Evolutionary conservation across 2,797 vertebrate genomes (phyloP).

Genomic region (Garrulus glandarius): DNA sequence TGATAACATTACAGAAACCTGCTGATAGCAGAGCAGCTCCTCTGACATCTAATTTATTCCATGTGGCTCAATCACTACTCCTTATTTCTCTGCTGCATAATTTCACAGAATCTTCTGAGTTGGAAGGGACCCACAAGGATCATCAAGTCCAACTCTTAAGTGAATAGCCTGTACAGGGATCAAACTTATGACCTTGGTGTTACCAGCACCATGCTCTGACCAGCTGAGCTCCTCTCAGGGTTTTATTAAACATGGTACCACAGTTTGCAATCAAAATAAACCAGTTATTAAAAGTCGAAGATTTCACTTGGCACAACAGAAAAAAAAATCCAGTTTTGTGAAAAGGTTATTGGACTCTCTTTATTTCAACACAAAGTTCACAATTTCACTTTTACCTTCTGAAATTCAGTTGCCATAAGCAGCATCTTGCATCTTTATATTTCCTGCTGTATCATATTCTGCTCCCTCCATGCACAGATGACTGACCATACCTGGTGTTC

Average conservation of each 20-base stretch:
- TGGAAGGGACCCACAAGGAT: background rate
- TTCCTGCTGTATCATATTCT: background rate
- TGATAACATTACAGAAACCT: conserved; percentile 61
- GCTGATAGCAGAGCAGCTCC: conserved; percentile 50
- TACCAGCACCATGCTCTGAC: background rate
- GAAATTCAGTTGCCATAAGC: background rate
- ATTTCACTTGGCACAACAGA: background rate
- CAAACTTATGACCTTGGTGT: background rate
- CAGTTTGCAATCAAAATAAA: conserved; percentile 17
- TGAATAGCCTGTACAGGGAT: background rate
- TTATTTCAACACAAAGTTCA: background rate
- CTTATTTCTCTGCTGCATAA: conserved; percentile 31
- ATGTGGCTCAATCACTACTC: conserved; percentile 26
- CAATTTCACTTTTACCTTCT: background rate
- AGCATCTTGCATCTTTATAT: background rate
- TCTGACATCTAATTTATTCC: conserved; percentile 65
- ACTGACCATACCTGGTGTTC: background rate
- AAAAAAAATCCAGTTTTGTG: background rate
- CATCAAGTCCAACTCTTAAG: background rate
- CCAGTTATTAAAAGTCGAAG: background rate
- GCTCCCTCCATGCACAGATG: background rate
- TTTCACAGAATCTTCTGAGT: background rate
- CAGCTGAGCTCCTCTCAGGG: background rate
- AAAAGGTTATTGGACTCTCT: background rate
- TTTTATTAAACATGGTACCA: background rate